A percentile compares a stretch with the other conserved stretches of the same genome.
Evolutionary conservation across 2,888 invertebrate species (phyloP).

Genomic region (Leptothorax acervorum): DNA sequence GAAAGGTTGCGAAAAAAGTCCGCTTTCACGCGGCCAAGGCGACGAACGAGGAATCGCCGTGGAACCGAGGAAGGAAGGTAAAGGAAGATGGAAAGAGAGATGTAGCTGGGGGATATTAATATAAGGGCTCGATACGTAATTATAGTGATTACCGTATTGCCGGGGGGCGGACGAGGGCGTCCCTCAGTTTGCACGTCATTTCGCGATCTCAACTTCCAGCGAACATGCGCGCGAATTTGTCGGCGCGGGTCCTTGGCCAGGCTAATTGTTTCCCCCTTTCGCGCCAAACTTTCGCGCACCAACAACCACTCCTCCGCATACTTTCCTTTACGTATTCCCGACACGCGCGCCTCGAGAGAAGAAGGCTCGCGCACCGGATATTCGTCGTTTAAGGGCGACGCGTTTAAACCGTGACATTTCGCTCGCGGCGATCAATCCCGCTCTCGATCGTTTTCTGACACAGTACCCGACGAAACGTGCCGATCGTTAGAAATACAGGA

Average conservation of each 20-base stretch:
- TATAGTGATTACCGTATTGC: conserved; percentile 86
- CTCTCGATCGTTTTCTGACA: conserved; percentile 27
- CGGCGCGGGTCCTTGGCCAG: conserved; percentile 75
- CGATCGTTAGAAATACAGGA: background rate
- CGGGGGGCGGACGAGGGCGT: conserved; percentile 85
- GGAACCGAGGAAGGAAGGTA: conserved; percentile 63
- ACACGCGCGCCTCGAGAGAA: conserved; percentile 39
- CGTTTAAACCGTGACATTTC: conserved; percentile 29
- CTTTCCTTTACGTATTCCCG: conserved; percentile 17
- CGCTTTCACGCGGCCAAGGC: conserved; percentile 65
- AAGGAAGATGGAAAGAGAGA: conserved; percentile 76
- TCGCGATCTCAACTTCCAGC: conserved; percentile 83
- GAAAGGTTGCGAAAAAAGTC: conserved; percentile 75
- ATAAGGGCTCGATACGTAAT: conserved; percentile 85
- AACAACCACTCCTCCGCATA: conserved; percentile 30
- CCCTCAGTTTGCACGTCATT: conserved; percentile 85
- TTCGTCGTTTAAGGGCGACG: conserved; percentile 2
- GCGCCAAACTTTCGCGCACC: conserved; percentile 69
- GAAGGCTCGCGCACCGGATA: background rate
- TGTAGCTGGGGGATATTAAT: conserved; percentile 85
- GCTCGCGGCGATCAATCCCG: conserved; percentile 30
- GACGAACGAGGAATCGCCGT: conserved; percentile 61
- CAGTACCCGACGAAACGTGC: conserved; percentile 16
- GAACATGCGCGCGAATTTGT: conserved; percentile 83
- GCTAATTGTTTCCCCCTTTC: conserved; percentile 75